Conservation (phyloP, 2,113 vertebrate species). For the Alaudala cheleensis region DNA sequence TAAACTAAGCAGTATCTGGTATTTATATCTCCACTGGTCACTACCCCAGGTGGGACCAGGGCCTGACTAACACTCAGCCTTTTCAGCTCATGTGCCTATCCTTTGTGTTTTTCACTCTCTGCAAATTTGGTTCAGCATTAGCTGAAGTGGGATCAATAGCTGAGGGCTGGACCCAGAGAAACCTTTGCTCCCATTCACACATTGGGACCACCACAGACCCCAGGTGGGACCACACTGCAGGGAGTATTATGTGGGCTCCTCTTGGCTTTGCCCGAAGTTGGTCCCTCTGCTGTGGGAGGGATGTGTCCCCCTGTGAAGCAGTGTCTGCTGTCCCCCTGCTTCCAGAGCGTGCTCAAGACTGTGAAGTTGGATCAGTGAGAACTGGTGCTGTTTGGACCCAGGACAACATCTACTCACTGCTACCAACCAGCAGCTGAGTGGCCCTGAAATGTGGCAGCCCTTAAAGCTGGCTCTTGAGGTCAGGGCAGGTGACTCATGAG, state of each 20-base stretch:
- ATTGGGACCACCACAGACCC: neutral
- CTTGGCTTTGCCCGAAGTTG: fast-evolving
- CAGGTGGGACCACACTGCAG: fast-evolving
- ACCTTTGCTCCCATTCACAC: neutral
- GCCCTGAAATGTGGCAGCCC: neutral
- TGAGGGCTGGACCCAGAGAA: neutral
- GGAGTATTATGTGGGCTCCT: neutral
- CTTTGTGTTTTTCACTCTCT: neutral
- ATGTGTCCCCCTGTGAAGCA: neutral
- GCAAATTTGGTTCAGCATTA: neutral
- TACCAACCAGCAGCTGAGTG: neutral
- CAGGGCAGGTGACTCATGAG: neutral
- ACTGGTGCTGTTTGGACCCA: neutral
- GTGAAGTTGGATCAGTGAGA: neutral
- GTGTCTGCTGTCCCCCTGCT: fast-evolving
- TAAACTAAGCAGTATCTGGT: neutral
- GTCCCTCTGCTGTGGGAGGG: neutral
- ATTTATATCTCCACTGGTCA: neutral
- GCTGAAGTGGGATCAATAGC: neutral
- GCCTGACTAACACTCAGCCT: neutral
- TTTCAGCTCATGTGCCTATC: neutral
- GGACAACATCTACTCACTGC: neutral
- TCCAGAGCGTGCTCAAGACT: neutral
- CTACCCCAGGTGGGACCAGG: too few relatives aligned
- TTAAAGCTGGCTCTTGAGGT: neutral